A percentile compares a stretch with the other conserved stretches of the same genome.
phyloP scores from a whole-genome alignment of 2,113 vertebrate species.

The Naja naja region DNA sequence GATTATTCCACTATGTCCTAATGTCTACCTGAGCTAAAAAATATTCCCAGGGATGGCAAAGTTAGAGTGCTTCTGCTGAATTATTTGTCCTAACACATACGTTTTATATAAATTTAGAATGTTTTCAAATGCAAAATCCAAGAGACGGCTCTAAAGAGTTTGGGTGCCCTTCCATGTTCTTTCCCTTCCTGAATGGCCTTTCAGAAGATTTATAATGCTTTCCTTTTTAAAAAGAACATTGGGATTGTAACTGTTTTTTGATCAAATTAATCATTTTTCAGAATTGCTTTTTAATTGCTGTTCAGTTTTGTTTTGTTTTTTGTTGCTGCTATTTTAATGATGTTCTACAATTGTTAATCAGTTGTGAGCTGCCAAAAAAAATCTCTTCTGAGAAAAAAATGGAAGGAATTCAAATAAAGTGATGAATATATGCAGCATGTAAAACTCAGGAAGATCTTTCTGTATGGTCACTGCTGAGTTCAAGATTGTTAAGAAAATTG shows the following conservation, averaged over 20 bases:
- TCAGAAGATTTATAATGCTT: not conserved
- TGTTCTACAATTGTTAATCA: not conserved
- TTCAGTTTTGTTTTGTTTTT: not conserved
- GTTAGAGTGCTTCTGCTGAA: not conserved
- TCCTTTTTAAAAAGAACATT: not conserved
- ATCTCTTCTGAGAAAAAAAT: not conserved
- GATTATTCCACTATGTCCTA: not conserved
- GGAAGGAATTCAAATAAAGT: not conserved
- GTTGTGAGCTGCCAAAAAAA: not conserved
- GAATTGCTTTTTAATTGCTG: not conserved
- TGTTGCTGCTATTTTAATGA: not conserved
- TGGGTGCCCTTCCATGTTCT: not conserved
- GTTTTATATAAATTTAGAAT: not conserved
- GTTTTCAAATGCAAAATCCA: not conserved
- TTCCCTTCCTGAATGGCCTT: not conserved
- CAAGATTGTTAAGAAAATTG: not conserved
- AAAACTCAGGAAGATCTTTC: not conserved
- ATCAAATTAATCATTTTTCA: not conserved
- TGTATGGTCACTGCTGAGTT: not conserved
- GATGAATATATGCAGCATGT: not conserved
- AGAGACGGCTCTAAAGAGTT: not conserved
- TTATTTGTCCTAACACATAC: slow-evolving; percentile 1
- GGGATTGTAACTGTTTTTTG: not conserved
- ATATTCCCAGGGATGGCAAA: rapidly evolving
- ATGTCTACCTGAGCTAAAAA: slow-evolving; percentile 8